These are phyloP conservation scores for Brachirus orientalis DNA, from an alignment of 2,113 vertebrate genomes.

Conservation along the genomic window DNA sequence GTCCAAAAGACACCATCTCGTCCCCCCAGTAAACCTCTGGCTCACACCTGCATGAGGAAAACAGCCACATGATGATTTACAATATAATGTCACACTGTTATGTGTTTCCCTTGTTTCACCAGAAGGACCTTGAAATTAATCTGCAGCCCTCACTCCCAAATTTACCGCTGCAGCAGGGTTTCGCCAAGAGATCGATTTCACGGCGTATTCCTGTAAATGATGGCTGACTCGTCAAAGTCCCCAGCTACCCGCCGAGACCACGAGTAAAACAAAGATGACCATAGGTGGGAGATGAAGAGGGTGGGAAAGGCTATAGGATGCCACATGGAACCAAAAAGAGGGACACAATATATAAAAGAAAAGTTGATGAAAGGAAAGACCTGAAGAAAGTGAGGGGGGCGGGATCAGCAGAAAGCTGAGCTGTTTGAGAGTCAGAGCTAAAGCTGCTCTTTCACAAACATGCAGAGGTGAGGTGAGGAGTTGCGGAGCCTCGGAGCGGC, in stretches of 20 bases:
- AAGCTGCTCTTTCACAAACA: conserved; percentile 61
- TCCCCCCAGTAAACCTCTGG: conserved; percentile 52
- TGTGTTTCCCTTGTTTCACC: conserved; percentile 48
- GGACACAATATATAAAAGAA: conserved; percentile 8
- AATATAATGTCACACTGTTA: conserved; percentile 64
- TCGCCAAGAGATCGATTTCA: conserved; percentile 77
- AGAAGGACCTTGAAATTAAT: conserved; percentile 77
- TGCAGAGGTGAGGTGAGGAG: conserved; percentile 56
- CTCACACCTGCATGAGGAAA: conserved; percentile 19
- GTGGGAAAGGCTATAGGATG: neutral
- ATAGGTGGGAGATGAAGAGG: conserved; percentile 18
- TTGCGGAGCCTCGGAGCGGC: conserved; percentile 46
- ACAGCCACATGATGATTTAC: conserved; percentile 58
- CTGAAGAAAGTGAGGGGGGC: conserved; percentile 2
- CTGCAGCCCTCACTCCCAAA: conserved; percentile 60
- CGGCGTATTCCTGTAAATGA: conserved; percentile 75
- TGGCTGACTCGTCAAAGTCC: conserved; percentile 66
- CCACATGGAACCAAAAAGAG: conserved; percentile 2
- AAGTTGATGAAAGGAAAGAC: neutral
- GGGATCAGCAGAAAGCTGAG: conserved; percentile 14
- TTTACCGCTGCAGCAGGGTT: conserved; percentile 61
- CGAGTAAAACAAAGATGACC: conserved; percentile 40
- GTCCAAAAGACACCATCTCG: conserved; percentile 57
- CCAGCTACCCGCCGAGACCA: conserved; percentile 39
- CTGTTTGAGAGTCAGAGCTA: conserved; percentile 37